Percentiles rank a stretch among this genome's conserved stretches.
Evolutionary conservation across 2,797 vertebrate species (phyloP).

Genomic region (Harpagifer antarcticus): DNA sequence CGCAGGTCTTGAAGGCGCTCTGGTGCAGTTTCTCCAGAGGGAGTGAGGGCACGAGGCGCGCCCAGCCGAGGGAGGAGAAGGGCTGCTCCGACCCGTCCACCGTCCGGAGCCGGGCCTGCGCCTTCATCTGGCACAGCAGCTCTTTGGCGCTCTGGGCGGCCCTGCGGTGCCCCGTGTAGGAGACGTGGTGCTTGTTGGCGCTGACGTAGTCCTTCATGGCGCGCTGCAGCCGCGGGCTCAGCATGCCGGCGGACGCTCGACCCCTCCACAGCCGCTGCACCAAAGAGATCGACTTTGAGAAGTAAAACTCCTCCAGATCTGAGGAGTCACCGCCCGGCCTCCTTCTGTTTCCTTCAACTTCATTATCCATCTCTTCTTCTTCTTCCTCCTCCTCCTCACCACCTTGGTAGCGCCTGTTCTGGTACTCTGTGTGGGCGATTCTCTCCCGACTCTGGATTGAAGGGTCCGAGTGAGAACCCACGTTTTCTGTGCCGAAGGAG

Average conservation of each 20-base stretch:
- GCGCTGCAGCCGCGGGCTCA: conserved; percentile 93
- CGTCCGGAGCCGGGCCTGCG: conserved; percentile 86
- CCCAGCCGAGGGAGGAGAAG: conserved; percentile 92
- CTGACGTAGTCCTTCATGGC: conserved; percentile 93
- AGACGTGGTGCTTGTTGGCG: conserved; percentile 93
- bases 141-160: conserved; percentile 77
- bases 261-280: conserved; percentile 93
- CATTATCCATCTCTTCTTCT: conserved; percentile 57
- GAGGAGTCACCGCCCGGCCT: conserved; percentile 73
- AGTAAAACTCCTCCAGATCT: conserved; percentile 87
- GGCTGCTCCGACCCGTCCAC: conserved; percentile 94
- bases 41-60: conserved; percentile 86
- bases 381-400: conserved; percentile 57
- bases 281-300: conserved; percentile 90
- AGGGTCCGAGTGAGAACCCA: conserved; percentile 72
- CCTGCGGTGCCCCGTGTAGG: conserved; percentile 85
- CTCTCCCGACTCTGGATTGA: conserved; percentile 71
- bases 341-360: conserved; percentile 62
- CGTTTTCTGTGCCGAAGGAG: conserved; percentile 82
- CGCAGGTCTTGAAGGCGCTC: conserved; percentile 88
- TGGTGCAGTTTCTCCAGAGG: conserved; percentile 85
- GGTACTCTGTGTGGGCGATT: conserved; percentile 72
- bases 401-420: conserved; percentile 58
- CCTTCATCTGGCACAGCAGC: conserved; percentile 92
- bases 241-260: conserved; percentile 89